Percentiles rank a stretch among this genome's conserved stretches.
Evolutionary conservation across 2,113 vertebrate genomes (phyloP).

Genomic region (Chauna torquata): DNA sequence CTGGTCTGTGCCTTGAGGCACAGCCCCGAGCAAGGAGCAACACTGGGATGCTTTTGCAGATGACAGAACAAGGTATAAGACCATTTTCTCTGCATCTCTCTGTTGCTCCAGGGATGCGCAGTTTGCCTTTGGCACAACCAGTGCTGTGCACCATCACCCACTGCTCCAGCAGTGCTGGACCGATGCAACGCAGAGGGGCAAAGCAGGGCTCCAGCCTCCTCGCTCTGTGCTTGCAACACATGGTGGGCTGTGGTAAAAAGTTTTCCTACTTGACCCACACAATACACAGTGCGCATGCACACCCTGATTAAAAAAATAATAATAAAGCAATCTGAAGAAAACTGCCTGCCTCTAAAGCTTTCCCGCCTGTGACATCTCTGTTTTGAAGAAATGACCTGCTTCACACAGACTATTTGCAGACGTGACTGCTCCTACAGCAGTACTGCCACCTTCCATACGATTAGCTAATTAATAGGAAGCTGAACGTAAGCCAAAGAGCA

Average conservation of each 20-base stretch:
- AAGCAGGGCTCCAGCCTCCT: accelerated
- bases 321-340: not conserved
- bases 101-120: not conserved
- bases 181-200: accelerated
- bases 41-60: not conserved
- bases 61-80: not conserved
- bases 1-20: not conserved
- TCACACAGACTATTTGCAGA: not conserved
- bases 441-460: not conserved
- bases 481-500: not conserved
- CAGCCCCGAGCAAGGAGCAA: not conserved
- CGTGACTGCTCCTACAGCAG: not conserved
- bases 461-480: not conserved
- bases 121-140: not conserved
- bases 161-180: not conserved
- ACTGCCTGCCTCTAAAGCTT: not conserved
- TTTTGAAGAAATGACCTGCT: not conserved
- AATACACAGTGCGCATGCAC: accelerated
- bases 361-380: not conserved
- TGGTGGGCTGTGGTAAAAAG: not conserved
- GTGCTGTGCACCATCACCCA: not conserved
- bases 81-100: not conserved
- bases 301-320: not conserved
- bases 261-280: not conserved
- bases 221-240: accelerated